Evolutionary conservation across 2,113 vertebrate species (phyloP), one percentile per base, ranked within the genome.

Genomic region (Oryzias javanicus): DNA sequence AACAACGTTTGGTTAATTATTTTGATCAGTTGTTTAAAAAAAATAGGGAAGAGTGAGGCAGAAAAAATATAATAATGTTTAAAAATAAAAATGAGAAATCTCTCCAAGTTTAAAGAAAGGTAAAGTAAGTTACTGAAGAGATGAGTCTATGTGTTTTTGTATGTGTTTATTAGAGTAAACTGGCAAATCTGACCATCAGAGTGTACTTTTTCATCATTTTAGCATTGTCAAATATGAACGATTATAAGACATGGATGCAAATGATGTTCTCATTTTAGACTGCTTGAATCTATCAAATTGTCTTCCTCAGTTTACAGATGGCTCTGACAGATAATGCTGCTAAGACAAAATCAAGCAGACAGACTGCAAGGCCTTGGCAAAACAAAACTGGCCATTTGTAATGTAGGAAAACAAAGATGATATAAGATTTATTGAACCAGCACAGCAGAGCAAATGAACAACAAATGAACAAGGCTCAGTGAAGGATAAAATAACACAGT

Each of bases 351-450:
- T 79, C 40, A 5, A 69, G 71, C 57, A 66, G 67, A 75, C 73
- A 71, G 58, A 70, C 72, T 78, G 83, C 50, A 51, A 64, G 76
- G 64, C 79, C 74, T 79, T 81, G 78, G 76, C 88, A 79, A 59
- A 78, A 73, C 48, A 73, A 65, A 77, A 60, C 64, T 54, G 54
- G 58, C 74, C 82, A 64, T 69, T 84, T 81, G 79, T 82, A 78
- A 79, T 78, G 70, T 74, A 67, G 57, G 71, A 50, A 76, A 70
- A 79, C 78, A 75, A 76, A 65, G 47, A 87, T 85, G 74, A 85
- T 85, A 82, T 82, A 79, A 84, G 78, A 82, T 85, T 74, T 86
- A 85, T 89, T 89, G 87, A 90, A 83, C 88, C 84, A 87, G 84
- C 70, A 77, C 46, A 60, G 64, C 67, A 64, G 79, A 86, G 80